Conservation (phyloP, 2,888 invertebrate genomes). For the Drosophila nr. medialis region DNA sequence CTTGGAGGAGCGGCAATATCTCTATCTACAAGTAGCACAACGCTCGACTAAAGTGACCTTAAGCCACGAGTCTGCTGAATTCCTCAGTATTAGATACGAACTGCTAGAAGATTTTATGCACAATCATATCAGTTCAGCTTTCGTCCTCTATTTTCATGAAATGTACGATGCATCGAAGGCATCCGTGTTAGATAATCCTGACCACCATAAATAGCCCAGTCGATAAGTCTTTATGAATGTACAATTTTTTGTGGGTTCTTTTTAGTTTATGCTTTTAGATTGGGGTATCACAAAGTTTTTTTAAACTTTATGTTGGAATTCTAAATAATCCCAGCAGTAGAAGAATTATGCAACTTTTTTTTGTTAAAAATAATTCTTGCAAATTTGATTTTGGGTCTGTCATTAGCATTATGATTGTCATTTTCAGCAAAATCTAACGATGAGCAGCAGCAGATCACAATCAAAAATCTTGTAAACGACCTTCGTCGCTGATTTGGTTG, state of each 20-base stretch:
- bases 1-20: slow-evolving; percentile 33
- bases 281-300: too few species aligned
- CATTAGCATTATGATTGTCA: slow-evolving; percentile 21
- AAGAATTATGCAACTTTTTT: slow-evolving; percentile 13
- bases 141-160: background rate
- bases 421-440: slow-evolving; percentile 20
- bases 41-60: slow-evolving; percentile 24
- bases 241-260: background rate
- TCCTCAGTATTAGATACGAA: background rate
- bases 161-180: background rate
- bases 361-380: slow-evolving; percentile 5
- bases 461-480: slow-evolving; percentile 57
- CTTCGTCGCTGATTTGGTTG: slow-evolving; percentile 53
- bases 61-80: slow-evolving; percentile 21
- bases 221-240: background rate
- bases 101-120: background rate
- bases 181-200: background rate
- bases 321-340: slow-evolving; percentile 8
- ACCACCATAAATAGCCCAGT: background rate
- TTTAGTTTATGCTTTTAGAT: background rate
- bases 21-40: background rate
- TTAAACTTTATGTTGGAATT: background rate
- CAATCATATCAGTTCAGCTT: background rate
- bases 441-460: slow-evolving; percentile 23
- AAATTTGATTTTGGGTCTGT: background rate